These are phyloP conservation scores for Trogon melanurus DNA, from an alignment of 2,113 vertebrate genomes.

Conservation along the genomic window DNA sequence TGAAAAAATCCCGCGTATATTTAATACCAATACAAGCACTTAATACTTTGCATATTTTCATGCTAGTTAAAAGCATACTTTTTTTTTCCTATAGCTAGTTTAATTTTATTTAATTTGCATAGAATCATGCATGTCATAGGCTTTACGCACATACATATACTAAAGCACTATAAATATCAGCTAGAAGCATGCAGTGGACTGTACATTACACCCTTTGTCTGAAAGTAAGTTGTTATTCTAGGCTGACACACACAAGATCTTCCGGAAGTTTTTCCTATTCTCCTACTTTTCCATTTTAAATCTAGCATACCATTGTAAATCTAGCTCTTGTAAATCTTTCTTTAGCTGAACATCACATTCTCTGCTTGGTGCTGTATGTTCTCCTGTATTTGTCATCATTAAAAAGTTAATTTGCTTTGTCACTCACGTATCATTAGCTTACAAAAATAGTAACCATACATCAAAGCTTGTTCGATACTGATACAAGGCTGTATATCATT, in stretches of 20 bases:
- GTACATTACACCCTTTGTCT: not conserved
- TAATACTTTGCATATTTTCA: not conserved
- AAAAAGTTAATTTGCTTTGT: slow-evolving; percentile 40
- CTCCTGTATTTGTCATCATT: slow-evolving; percentile 26
- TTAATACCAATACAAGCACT: not conserved
- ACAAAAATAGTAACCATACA: not conserved
- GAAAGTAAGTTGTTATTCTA: not conserved
- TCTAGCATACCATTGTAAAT: not conserved
- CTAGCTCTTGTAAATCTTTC: not conserved
- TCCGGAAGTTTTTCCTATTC: not conserved
- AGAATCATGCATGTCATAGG: not conserved
- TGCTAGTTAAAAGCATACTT: fast-evolving
- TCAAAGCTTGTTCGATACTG: slow-evolving; percentile 1
- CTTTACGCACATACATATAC: not conserved
- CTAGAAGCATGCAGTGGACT: not conserved
- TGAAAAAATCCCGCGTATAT: not conserved
- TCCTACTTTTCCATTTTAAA: not conserved
- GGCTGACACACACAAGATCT: not conserved
- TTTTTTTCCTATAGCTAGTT: not conserved
- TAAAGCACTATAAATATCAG: not conserved
- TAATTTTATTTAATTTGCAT: not conserved
- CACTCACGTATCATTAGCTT: not conserved
- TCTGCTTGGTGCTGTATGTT: not conserved
- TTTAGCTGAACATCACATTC: not conserved
- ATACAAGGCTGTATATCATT: not conserved